Conservation (phyloP, 2,113 vertebrate species). For the Zosterops borbonicus region DNA sequence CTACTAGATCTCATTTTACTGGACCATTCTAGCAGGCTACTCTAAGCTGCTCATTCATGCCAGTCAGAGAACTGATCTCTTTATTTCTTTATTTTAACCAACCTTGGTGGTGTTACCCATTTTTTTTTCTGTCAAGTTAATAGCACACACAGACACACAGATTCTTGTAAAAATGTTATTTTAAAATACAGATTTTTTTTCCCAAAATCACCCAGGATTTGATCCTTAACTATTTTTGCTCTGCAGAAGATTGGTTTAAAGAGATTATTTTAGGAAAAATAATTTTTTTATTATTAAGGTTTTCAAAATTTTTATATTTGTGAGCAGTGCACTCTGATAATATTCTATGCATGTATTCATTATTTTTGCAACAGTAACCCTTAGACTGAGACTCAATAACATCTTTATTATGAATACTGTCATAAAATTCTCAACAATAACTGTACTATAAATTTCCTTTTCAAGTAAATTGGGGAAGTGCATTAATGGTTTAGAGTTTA, state of each 20-base stretch:
- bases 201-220: neutral
- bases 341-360: neutral
- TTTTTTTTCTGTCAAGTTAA: neutral
- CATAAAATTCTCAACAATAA: neutral
- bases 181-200: neutral
- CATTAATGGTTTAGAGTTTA: neutral
- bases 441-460: neutral
- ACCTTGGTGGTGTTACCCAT: neutral
- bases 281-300: neutral
- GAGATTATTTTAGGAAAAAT: neutral
- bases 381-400: neutral
- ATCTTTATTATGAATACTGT: neutral
- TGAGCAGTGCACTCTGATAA: neutral
- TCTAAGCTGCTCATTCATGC: neutral
- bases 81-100: neutral
- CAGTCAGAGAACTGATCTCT: neutral
- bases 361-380: neutral
- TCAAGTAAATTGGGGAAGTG: neutral
- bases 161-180: neutral
- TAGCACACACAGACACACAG: neutral
- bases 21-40: neutral
- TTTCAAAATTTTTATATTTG: neutral
- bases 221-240: neutral
- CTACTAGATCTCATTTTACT: neutral
- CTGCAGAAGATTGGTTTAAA: neutral